A percentile compares a stretch with the other conserved stretches of the same genome.
These are phyloP conservation scores for Brachyhypopomus occidentalis DNA, from an alignment of 2,113 vertebrate species.

Conservation along the genomic window DNA sequence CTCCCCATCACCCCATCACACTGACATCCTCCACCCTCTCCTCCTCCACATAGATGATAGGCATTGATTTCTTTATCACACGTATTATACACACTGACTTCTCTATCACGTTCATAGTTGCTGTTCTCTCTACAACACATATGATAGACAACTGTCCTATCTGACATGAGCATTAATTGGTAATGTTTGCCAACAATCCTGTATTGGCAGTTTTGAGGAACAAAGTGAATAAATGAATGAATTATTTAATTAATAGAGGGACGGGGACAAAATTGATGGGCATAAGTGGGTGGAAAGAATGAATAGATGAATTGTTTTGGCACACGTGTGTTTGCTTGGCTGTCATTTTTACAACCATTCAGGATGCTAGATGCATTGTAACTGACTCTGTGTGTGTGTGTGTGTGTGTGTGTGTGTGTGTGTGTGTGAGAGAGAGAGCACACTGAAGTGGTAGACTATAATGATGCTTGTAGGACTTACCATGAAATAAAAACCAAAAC, in stretches of 20 bases:
- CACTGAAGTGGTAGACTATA: not conserved
- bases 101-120: too few species aligned
- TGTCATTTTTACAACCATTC: too few species aligned
- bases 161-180: not conserved
- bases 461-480: too few species aligned
- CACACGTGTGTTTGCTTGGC: too few species aligned
- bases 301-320: not conserved
- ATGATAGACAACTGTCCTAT: too few species aligned
- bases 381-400: not conserved
- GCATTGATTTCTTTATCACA: too few species aligned
- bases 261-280: not conserved
- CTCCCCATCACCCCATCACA: not conserved
- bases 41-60: too few species aligned
- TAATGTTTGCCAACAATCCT: not conserved
- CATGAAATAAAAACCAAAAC: too few species aligned
- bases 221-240: not conserved
- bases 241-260: not conserved
- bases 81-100: too few species aligned
- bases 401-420: constrained; percentile 13
- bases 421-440: constrained; percentile 26
- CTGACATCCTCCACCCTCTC: too few species aligned
- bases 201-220: not conserved
- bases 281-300: not conserved
- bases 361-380: too few species aligned
- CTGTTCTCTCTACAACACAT: too few species aligned